These are phyloP conservation scores for Perca fluviatilis DNA, from an alignment of 2,113 vertebrate species.

Conservation along the genomic window DNA sequence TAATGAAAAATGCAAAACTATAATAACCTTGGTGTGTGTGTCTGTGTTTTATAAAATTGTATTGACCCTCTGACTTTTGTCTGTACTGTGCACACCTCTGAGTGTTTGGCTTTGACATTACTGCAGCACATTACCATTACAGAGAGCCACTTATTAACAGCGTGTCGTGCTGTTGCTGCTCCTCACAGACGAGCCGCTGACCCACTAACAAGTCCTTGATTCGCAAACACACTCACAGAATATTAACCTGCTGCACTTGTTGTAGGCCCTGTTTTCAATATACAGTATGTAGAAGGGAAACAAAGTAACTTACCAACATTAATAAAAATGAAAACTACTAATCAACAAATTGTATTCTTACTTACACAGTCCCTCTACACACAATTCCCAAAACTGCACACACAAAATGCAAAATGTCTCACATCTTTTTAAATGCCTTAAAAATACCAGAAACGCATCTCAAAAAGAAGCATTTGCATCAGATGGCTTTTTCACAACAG, in stretches of 20 bases:
- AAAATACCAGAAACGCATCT: no score
- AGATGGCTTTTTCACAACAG: no score
- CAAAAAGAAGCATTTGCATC: no score
- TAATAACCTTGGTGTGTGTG: not conserved
- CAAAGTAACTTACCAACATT: not conserved
- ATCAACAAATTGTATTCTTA: no score
- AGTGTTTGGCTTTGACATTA: conserved; percentile 36
- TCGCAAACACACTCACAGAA: conserved; percentile 28
- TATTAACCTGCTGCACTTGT: conserved; percentile 36
- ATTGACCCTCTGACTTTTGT: conserved; percentile 1
- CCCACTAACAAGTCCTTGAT: conserved; percentile 31
- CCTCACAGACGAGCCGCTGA: conserved; percentile 21
- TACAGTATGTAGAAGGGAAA: not conserved
- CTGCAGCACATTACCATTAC: conserved; percentile 17
- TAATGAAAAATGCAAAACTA: no score
- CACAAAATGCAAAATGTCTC: no score
- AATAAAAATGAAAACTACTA: not conserved
- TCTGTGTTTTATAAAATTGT: not conserved
- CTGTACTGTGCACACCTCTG: not conserved
- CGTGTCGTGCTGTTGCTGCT: conserved; percentile 24
- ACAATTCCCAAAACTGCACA: no score
- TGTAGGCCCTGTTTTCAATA: not conserved
- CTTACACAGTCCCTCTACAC: not conserved
- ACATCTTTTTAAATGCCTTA: no score
- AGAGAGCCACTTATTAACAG: conserved; percentile 18